phyloP scores from a whole-genome alignment of 2,113 vertebrate species.

The Platichthys flesus region DNA sequence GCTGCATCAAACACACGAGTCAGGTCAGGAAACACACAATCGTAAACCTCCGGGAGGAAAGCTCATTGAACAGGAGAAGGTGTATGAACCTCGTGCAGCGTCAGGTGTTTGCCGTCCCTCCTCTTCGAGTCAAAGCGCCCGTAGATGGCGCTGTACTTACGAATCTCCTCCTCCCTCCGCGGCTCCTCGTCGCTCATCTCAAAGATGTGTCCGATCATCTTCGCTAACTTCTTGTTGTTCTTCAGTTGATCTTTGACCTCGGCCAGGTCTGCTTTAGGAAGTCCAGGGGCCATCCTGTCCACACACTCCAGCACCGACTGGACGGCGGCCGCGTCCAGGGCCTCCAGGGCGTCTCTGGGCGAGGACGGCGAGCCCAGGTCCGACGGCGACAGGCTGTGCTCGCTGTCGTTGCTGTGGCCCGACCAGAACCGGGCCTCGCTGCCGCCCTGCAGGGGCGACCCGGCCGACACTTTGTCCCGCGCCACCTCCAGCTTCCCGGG shows the following conservation, averaged over 20 bases:
- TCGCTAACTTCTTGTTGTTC: slow-evolving; percentile 96
- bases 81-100: slow-evolving; percentile 90
- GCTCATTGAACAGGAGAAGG: neutral
- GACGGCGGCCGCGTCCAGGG: slow-evolving; percentile 89
- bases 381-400: slow-evolving; percentile 90
- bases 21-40: neutral
- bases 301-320: slow-evolving; percentile 95
- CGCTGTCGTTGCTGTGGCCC: slow-evolving; percentile 90
- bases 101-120: slow-evolving; percentile 97
- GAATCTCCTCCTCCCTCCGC: slow-evolving; percentile 93
- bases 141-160: slow-evolving; percentile 99
- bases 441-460: slow-evolving; percentile 83
- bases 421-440: slow-evolving; percentile 90
- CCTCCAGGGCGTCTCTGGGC: slow-evolving; percentile 91
- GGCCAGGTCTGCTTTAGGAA: slow-evolving; percentile 85
- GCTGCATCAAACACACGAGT: slow-evolving; percentile 74
- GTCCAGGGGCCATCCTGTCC: slow-evolving; percentile 89
- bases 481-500: slow-evolving; percentile 74
- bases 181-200: slow-evolving; percentile 94
- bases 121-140: slow-evolving; percentile 98
- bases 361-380: slow-evolving; percentile 94
- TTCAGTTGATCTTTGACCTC: slow-evolving; percentile 93
- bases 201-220: slow-evolving; percentile 98
- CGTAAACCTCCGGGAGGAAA: neutral
- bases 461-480: slow-evolving; percentile 76